Evolutionary conservation across 2,113 vertebrate species (phyloP).

Genomic region (Fregata magnificens): DNA sequence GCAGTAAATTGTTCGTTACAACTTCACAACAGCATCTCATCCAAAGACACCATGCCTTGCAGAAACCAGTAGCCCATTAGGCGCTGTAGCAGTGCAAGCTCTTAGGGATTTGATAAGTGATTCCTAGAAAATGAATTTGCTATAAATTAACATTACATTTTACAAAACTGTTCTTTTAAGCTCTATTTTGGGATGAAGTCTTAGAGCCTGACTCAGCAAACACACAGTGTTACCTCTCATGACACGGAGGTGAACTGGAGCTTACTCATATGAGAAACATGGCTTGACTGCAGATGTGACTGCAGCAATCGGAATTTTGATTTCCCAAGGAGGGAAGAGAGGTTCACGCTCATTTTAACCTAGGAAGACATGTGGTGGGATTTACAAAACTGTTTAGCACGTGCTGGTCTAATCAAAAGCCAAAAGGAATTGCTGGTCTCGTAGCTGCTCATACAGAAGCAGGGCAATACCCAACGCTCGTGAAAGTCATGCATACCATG

Average conservation of each 20-base stretch:
- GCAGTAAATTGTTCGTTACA: not conserved
- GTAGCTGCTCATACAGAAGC: rapidly evolving
- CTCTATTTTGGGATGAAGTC: not conserved
- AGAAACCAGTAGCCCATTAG: not conserved
- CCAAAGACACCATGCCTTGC: not conserved
- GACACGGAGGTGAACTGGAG: not conserved
- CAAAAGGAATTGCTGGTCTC: not conserved
- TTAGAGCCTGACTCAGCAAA: not conserved
- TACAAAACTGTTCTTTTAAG: not conserved
- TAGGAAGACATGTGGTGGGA: not conserved
- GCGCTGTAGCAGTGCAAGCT: not conserved
- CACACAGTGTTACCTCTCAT: not conserved
- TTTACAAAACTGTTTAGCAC: not conserved
- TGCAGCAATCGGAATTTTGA: not conserved
- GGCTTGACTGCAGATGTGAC: not conserved
- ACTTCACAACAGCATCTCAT: not conserved
- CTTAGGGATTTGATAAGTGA: not conserved
- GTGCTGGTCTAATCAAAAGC: not conserved
- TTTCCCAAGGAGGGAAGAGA: not conserved
- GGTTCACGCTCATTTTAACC: not conserved
- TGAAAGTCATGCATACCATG: not conserved
- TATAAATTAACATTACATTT: not conserved
- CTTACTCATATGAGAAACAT: not conserved
- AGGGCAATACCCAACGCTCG: not conserved
- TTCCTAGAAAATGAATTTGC: not conserved